Conservation (phyloP, 1,140 invertebrate species). For the Gonatopus flavifemur region DNA sequence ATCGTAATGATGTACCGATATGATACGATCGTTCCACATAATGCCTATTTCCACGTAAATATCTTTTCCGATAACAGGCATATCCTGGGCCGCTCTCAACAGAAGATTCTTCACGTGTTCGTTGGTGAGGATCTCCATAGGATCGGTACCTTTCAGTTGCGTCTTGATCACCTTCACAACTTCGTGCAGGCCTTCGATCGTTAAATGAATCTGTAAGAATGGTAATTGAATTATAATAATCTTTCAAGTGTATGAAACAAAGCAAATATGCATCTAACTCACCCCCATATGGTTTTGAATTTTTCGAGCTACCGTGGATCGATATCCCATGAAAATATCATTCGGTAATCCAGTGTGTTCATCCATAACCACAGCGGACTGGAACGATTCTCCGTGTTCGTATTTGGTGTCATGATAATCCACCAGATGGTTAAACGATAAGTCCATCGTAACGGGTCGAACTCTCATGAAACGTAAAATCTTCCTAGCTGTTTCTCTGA, state of each 20-base stretch:
- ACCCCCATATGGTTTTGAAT: slow-evolving; percentile 20
- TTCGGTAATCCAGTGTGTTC: slow-evolving; percentile 26
- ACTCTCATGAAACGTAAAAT: slow-evolving; percentile 31
- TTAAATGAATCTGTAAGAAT: slow-evolving; percentile 30
- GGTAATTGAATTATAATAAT: background rate
- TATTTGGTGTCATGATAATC: slow-evolving; percentile 39
- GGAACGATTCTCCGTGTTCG: slow-evolving; percentile 30
- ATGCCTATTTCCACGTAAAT: slow-evolving; percentile 31
- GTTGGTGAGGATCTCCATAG: slow-evolving; percentile 8
- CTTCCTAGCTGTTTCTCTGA: slow-evolving; percentile 37
- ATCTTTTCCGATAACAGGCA: slow-evolving; percentile 14
- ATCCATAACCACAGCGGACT: slow-evolving; percentile 18
- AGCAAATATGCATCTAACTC: slow-evolving; percentile 9
- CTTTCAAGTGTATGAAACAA: background rate
- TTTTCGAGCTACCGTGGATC: slow-evolving; percentile 13
- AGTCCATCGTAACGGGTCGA: slow-evolving; percentile 16
- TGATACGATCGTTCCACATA: slow-evolving; percentile 22
- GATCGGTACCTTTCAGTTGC: background rate
- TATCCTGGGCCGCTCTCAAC: slow-evolving; percentile 7
- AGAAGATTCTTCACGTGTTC: slow-evolving; percentile 23
- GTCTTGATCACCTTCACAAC: slow-evolving; percentile 14
- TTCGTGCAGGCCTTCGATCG: slow-evolving; percentile 14
- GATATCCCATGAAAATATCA: slow-evolving; percentile 21
- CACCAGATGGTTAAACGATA: slow-evolving; percentile 23
- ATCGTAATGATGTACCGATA: slow-evolving; percentile 20